A percentile compares a stretch with the other conserved stretches of the same genome.
Evolutionary conservation across 2,888 invertebrate genomes (phyloP).

Genomic region (Eulithis prunata): DNA sequence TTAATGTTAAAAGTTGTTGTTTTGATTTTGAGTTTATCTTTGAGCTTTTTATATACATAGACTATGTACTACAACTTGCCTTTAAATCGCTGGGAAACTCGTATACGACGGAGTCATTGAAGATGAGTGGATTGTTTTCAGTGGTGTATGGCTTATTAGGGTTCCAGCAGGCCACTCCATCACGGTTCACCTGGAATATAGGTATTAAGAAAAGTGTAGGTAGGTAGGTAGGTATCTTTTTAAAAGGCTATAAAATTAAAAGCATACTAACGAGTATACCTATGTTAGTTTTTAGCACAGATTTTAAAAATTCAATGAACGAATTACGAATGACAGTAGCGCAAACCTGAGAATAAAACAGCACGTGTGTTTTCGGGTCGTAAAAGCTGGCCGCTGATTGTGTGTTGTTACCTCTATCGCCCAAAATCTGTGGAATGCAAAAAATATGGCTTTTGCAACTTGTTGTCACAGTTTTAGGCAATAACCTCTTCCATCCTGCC

Average conservation of each 20-base stretch:
- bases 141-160: constrained; percentile 86
- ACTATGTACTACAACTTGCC: constrained; percentile 61
- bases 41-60: neutral
- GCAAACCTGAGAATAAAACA: constrained; percentile 89
- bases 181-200: constrained; percentile 85
- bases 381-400: constrained; percentile 90
- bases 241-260: too few species aligned
- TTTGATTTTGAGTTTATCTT: too few species aligned
- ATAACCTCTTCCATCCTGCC: too few species aligned
- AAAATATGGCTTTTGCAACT: too few species aligned
- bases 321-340: too few species aligned
- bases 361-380: constrained; percentile 87
- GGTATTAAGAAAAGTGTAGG: neutral
- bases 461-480: too few species aligned
- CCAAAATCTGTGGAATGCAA: constrained; percentile 80
- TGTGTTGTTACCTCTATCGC: constrained; percentile 88
- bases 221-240: too few species aligned
- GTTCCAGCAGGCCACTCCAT: constrained; percentile 94
- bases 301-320: too few species aligned
- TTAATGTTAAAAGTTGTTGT: too few species aligned
- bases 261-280: too few species aligned
- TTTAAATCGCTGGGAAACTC: constrained; percentile 92
- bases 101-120: constrained; percentile 86
- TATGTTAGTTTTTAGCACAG: too few species aligned
- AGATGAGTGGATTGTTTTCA: constrained; percentile 87